Percentiles rank a stretch among this genome's conserved stretches.
Conservation (phyloP, 2,113 vertebrate species). For the Dinomys branickii region DNA sequence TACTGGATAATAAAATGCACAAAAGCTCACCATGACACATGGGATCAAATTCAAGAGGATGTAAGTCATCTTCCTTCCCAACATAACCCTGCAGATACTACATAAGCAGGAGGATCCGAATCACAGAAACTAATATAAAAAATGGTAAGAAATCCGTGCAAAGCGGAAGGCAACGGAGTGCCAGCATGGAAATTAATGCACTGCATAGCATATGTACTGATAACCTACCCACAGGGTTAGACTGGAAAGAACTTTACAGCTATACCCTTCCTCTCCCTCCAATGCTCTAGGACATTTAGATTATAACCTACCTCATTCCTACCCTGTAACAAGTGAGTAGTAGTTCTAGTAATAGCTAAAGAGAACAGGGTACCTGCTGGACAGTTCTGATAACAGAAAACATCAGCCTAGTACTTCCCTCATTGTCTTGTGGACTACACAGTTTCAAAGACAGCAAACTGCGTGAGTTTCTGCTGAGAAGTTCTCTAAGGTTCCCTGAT, state of each 20-base stretch:
- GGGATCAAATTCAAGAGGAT: constrained; percentile 8
- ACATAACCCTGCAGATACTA: not conserved
- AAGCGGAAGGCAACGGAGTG: not conserved
- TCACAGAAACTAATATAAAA: constrained; percentile 14
- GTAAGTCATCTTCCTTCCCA: not conserved
- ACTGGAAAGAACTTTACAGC: not conserved
- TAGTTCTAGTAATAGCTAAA: not conserved
- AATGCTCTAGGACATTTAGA: not conserved
- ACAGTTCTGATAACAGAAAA: not conserved
- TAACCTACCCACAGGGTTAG: not conserved
- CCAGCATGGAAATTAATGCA: not conserved
- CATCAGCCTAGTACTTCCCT: not conserved
- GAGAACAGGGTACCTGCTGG: not conserved
- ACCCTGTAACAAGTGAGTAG: not conserved
- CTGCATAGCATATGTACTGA: not conserved
- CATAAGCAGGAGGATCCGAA: not conserved
- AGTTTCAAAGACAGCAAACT: not conserved
- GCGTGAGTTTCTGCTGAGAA: not conserved
- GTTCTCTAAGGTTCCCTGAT: not conserved
- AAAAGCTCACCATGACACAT: not conserved
- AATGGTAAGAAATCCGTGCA: not conserved
- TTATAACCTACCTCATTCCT: not conserved
- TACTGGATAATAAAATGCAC: constrained; percentile 15
- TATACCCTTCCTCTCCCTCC: constrained; percentile 14
- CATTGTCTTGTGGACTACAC: not conserved